These are phyloP conservation scores for Ophioderma brevispina DNA, from an alignment of 35 echinoderm and acorn worm genomes.

Conservation along the genomic window DNA sequence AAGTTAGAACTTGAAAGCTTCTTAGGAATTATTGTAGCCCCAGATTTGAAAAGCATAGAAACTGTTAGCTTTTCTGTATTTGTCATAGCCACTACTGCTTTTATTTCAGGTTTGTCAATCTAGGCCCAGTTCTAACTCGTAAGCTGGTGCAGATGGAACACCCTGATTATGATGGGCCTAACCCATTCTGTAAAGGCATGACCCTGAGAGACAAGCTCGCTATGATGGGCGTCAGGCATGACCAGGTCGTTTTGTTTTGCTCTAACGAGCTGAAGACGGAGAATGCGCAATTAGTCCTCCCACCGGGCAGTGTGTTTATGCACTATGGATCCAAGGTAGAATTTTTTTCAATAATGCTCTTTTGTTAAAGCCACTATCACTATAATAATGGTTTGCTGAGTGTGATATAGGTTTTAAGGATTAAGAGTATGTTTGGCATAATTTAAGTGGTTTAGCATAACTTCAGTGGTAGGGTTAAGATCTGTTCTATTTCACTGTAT, in stretches of 20 bases:
- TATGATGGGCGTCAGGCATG: constrained; percentile 60
- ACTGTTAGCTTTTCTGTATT: too few species aligned
- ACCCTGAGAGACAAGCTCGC: constrained; percentile 56
- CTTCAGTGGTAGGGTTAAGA: too few species aligned
- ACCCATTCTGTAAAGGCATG: constrained; percentile 20
- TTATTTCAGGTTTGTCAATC: constrained; percentile 64
- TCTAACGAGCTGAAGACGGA: constrained; percentile 46
- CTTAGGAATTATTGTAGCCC: too few species aligned
- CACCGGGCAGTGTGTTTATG: constrained; percentile 72
- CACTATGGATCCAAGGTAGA: constrained; percentile 93
- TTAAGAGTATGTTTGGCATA: too few species aligned
- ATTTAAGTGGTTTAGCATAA: too few species aligned
- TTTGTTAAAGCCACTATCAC: too few species aligned
- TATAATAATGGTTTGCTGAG: too few species aligned
- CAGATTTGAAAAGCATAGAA: too few species aligned
- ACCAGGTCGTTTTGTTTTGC: constrained; percentile 75
- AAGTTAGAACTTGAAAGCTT: too few species aligned
- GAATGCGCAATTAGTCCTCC: not conserved
- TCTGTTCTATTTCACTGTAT: too few species aligned
- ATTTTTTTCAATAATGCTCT: too few species aligned
- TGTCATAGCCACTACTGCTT: not conserved
- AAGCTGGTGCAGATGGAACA: constrained; percentile 53
- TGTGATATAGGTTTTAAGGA: too few species aligned
- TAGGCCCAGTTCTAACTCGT: constrained; percentile 67
- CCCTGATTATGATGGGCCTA: not conserved